Conservation (phyloP, 2,888 invertebrate species). For the Pandemis cinnamomeana region DNA sequence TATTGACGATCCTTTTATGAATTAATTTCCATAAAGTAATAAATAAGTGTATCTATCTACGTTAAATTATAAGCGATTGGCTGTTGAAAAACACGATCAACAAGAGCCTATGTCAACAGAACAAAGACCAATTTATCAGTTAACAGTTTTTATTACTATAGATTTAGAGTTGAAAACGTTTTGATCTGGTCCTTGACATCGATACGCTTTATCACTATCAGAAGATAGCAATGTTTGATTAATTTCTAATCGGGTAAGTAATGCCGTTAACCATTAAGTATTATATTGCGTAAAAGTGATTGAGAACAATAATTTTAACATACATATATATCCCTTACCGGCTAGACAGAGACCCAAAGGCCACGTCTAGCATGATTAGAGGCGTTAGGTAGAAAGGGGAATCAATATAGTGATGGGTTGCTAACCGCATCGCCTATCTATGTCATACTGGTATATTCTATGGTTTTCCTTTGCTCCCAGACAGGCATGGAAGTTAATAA, state of each 20-base stretch:
- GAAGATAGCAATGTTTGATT: slow-evolving; percentile 47
- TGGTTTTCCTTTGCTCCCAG: too few relatives aligned
- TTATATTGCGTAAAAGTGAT: background rate
- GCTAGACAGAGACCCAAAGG: too few relatives aligned
- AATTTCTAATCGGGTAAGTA: slow-evolving; percentile 17
- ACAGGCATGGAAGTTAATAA: too few relatives aligned
- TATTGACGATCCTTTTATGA: too few relatives aligned
- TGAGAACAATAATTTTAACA: too few relatives aligned
- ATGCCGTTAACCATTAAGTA: slow-evolving; percentile 7
- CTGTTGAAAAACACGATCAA: background rate
- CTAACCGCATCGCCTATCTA: too few relatives aligned
- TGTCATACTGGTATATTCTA: too few relatives aligned
- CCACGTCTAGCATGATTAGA: too few relatives aligned
- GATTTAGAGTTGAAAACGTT: slow-evolving; percentile 49
- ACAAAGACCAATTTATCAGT: background rate
- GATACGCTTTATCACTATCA: slow-evolving; percentile 54
- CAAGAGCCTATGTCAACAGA: slow-evolving; percentile 9
- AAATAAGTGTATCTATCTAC: background rate
- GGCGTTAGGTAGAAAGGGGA: too few relatives aligned
- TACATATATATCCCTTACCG: too few relatives aligned
- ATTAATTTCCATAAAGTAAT: background rate
- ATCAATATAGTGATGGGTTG: too few relatives aligned
- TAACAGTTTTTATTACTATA: slow-evolving; percentile 11
- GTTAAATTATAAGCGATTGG: slow-evolving; percentile 23
- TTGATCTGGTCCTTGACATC: slow-evolving; percentile 61